These are phyloP conservation scores for Lydus trimaculatus DNA, from an alignment of 2,888 invertebrate genomes.

Conservation along the genomic window DNA sequence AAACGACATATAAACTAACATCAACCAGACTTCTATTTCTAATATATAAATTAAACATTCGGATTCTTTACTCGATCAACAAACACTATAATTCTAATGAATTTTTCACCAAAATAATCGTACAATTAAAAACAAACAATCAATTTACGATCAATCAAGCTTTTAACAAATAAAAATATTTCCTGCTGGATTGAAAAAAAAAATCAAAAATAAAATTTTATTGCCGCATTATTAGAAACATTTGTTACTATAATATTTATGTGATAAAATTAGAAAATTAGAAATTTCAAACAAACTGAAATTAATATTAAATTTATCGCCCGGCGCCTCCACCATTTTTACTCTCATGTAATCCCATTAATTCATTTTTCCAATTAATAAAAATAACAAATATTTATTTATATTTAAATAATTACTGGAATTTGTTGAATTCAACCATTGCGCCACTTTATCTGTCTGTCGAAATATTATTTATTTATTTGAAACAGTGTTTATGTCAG, in stretches of 20 bases:
- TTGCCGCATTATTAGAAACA: neutral
- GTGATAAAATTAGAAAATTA: neutral
- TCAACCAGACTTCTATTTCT: neutral
- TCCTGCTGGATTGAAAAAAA: neutral
- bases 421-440: conserved; percentile 14
- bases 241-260: neutral
- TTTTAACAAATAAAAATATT: neutral
- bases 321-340: conserved; percentile 15
- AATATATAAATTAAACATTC: conserved; percentile 5
- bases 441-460: conserved; percentile 26
- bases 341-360: no score
- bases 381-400: neutral
- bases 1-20: neutral
- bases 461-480: conserved; percentile 33
- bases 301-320: neutral
- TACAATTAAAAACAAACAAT: neutral
- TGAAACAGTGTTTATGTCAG: conserved; percentile 32
- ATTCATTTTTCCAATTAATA: no score
- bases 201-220: neutral
- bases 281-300: neutral
- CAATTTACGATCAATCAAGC: neutral
- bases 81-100: conserved; percentile 1
- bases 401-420: neutral
- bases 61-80: neutral
- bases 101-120: neutral